Base-by-base conservation (phyloP, 2,888 invertebrate genomes). In the Dorcus hopei region DNA sequence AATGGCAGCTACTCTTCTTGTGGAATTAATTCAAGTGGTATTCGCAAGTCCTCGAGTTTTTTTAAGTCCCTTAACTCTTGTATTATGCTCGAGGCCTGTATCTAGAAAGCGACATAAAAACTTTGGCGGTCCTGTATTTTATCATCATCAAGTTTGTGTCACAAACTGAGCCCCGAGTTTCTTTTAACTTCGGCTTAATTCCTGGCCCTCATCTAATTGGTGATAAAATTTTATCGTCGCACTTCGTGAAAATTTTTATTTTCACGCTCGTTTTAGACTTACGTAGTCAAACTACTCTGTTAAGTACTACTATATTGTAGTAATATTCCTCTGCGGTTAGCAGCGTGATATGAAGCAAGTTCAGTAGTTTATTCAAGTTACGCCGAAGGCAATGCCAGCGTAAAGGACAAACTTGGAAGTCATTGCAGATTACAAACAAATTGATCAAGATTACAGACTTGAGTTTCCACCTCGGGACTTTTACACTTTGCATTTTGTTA, bases 381-480 rank as follows among this genome's bases (percentile, higher is more conserved):
- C 19, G 47, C 45, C 45, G 11, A 39, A 16, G 19, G 47, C 54
- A 48, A 45, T n/a, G 38, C 47, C 38, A 19, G 9, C 54, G 38
- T 47, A n/a, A 38, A 11, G 26, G 52, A 52, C 41, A 8, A 52
- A 52, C 45, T 47, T 38, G 16, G 47, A 47, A 54, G 47, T 47
- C 54, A 47, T 33, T 38, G 45, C 54, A 47, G 54, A 47, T 54
- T 54, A 54, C 54, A 54, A 45, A 54, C 54, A 54, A 54, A 54
- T 54, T 54, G 54, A 54, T 47, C 54, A 54, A 54, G 54, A 47
- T 54, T 45, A 38, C 33, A 47, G 54, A 16, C 33, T 47, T 45
- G 38, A 54, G 38, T 47, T 54, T 54, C 47, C 11, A 45, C 54
- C 47, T 54, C 54, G 45, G 39, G 47, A 19, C 38, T 45, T 45